Conservation (phyloP, 2,888 invertebrate species). For the Salticus scenicus region DNA sequence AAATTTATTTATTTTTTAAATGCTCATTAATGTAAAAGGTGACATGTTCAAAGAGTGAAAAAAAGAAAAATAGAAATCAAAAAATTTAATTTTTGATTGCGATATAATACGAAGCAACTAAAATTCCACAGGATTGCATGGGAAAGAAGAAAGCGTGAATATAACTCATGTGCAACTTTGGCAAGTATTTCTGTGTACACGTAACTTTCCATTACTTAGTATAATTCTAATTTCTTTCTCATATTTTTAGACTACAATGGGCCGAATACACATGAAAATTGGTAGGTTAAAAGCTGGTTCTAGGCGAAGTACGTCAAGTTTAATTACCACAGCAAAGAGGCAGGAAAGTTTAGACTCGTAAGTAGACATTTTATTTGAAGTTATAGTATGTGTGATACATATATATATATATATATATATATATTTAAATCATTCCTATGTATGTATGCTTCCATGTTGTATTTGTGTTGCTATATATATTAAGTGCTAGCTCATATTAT, state of each 20-base stretch:
- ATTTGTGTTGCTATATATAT: not conserved
- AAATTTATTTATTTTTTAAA: too few relatives aligned
- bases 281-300: slow-evolving; percentile 84
- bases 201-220: not conserved
- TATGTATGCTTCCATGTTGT: not conserved
- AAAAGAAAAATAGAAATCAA: too few relatives aligned
- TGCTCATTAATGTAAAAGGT: too few relatives aligned
- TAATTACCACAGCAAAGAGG: slow-evolving; percentile 55
- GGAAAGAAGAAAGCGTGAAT: too few relatives aligned
- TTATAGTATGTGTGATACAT: not conserved
- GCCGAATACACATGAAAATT: slow-evolving; percentile 88
- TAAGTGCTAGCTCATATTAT: too few relatives aligned
- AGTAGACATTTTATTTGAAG: slow-evolving; percentile 21
- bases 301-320: slow-evolving; percentile 61
- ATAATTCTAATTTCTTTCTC: not conserved
- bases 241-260: slow-evolving; percentile 81
- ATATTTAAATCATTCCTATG: not conserved
- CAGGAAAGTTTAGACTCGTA: slow-evolving; percentile 63
- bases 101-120: too few relatives aligned
- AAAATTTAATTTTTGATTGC: too few relatives aligned
- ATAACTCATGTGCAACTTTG: too few relatives aligned
- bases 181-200: not conserved
- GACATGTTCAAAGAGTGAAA: too few relatives aligned
- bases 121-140: too few relatives aligned
- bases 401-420: not conserved